A percentile compares a stretch with the other conserved stretches of the same genome.
Evolutionary conservation across 2,888 invertebrate genomes (phyloP).

Genomic region (Metopia argyrocephala): DNA sequence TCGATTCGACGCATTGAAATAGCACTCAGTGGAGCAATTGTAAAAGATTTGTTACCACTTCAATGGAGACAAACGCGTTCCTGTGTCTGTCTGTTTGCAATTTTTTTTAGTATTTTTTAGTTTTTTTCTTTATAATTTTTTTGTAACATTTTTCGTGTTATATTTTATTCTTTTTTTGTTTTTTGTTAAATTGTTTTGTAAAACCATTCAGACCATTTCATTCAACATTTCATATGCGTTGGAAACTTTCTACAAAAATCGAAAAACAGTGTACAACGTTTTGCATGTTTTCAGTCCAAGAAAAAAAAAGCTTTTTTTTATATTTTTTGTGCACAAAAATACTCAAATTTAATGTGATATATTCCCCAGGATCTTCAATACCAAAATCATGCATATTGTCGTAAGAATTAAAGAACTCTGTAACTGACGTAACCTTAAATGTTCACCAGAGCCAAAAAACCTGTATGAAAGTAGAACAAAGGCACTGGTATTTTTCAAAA

Average conservation of each 20-base stretch:
- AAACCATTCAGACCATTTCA: conserved; percentile 13
- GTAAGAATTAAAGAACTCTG: too few relatives aligned
- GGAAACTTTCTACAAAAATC: neutral
- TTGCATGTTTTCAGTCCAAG: neutral
- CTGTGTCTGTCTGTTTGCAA: conserved; percentile 28
- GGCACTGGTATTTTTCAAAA: too few relatives aligned
- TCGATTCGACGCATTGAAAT: conserved; percentile 77
- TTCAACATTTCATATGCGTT: conserved; percentile 18
- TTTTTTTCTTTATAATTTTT: neutral
- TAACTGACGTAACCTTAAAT: too few relatives aligned
- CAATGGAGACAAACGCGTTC: conserved; percentile 62
- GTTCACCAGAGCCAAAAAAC: too few relatives aligned
- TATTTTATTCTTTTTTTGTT: neutral
- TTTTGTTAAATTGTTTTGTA: conserved; percentile 1
- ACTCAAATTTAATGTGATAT: conserved; percentile 65
- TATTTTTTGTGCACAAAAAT: conserved; percentile 53
- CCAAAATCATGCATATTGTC: conserved; percentile 40
- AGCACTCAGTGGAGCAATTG: conserved; percentile 76
- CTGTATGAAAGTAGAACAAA: too few relatives aligned
- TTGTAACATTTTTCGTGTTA: neutral
- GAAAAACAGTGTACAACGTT: neutral
- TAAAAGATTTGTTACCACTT: conserved; percentile 70
- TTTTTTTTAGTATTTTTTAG: conserved; percentile 15
- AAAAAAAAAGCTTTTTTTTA: conserved; percentile 12
- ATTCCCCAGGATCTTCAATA: conserved; percentile 51